These are phyloP conservation scores for Laticauda colubrina DNA, from an alignment of 2,113 vertebrate genomes.

Conservation along the genomic window DNA sequence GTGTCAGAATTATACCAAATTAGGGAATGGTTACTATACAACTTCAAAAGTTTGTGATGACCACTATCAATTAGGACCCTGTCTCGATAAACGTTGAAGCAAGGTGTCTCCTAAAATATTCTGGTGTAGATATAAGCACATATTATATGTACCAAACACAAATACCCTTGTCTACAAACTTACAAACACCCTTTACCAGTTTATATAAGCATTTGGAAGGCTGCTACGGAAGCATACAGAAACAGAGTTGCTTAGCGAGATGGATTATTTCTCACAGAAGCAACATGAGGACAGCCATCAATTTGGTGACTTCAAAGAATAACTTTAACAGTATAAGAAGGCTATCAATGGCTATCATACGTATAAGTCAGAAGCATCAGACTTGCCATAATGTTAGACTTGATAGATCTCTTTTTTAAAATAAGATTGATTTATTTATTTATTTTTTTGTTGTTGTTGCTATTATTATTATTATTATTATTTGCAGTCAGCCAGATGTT, in stretches of 20 bases:
- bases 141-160: background rate
- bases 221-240: too few species aligned
- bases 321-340: too few species aligned
- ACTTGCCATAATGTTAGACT: background rate
- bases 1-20: background rate
- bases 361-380: background rate
- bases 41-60: background rate
- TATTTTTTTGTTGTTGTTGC: too few species aligned
- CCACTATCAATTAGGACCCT: background rate
- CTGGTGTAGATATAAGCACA: background rate
- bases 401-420: background rate
- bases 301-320: too few species aligned
- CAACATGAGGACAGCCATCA: too few species aligned
- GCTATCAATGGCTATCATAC: background rate
- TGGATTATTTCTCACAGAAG: too few species aligned
- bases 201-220: background rate
- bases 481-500: too few species aligned
- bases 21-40: background rate
- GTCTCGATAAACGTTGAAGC: background rate
- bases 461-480: too few species aligned
- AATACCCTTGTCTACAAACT: background rate
- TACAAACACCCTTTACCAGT: too few species aligned
- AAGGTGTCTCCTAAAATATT: background rate
- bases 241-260: background rate
- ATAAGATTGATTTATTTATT: background rate